Evolutionary conservation across 2,888 invertebrate species (phyloP).

Genomic region (Ornithoptera alexandrae): DNA sequence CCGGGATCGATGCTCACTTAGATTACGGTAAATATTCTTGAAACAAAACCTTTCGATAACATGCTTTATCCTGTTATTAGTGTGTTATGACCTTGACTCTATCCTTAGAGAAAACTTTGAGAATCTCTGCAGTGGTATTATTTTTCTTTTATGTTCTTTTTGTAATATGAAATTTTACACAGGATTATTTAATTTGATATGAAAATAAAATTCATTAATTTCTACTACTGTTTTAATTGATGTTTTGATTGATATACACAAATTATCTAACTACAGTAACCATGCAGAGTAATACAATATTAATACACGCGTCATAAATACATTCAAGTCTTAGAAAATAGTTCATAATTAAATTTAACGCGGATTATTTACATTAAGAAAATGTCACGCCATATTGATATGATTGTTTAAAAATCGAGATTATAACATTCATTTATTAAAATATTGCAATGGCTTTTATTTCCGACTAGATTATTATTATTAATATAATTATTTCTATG

Average conservation of each 20-base stretch:
- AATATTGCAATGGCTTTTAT: conserved; percentile 78
- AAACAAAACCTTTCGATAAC: too few relatives aligned
- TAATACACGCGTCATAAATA: conserved; percentile 43
- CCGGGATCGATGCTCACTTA: too few relatives aligned
- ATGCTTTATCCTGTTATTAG: too few relatives aligned
- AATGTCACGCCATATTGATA: conserved; percentile 34
- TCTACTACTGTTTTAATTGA: conserved; percentile 41
- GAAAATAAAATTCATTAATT: conserved; percentile 48
- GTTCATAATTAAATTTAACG: conserved; percentile 30
- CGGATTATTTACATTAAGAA: conserved; percentile 33
- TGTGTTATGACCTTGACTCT: too few relatives aligned
- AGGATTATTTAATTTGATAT: neutral
- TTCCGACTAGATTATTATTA: conserved; percentile 77
- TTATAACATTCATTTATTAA: conserved; percentile 43
- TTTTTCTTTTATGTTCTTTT: too few relatives aligned
- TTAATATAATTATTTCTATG: conserved; percentile 69
- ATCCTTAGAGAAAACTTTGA: too few relatives aligned
- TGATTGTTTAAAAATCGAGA: conserved; percentile 37
- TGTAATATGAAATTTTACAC: neutral
- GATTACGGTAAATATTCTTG: too few relatives aligned
- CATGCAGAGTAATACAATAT: conserved; percentile 51
- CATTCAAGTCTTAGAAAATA: conserved; percentile 30
- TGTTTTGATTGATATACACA: conserved; percentile 46
- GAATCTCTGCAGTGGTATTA: too few relatives aligned
- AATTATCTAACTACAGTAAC: conserved; percentile 49